Base-by-base conservation (phyloP, 1,140 invertebrate genomes). In the Drosophila albomicans region DNA sequence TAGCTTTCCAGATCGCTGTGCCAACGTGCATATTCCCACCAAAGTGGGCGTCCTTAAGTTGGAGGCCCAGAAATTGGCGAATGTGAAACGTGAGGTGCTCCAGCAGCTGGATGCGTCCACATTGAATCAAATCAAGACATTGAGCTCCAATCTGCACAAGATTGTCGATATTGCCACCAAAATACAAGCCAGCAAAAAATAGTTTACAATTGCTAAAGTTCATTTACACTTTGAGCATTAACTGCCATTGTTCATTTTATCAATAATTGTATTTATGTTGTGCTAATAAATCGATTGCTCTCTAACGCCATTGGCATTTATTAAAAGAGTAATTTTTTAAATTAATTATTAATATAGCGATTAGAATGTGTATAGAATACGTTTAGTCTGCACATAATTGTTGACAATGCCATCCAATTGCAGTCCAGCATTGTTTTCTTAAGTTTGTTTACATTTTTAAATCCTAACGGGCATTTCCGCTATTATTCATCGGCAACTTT, bases 1-100 rank as follows among this genome's bases (percentile, higher is more conserved):
- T 13, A 85, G 84, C 0, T 70, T 67, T 7, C 70, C 81, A 13
- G 93, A 94, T 64, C 81, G 78, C 5, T 92, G 76, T 52, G 93
- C 93, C 1, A 95, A 94, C 69, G 91, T 95, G 1, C 94, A 94
- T 82, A 94, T 95, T 16, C 94, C 94, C 25, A 78, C 95, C 13
- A 63, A 77, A 1, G 92, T 94, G 87, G 94, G 94, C 0, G 78
- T 91, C 1, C 70, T 92, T 5, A 86, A 72, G 1, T 48, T 91
- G 58, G 75, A 87, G n/a, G 79, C 91, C 0, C 61, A 65, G 16
- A 78, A 80, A 11, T 25, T 91, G 1, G 49, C 16, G 1, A 52
- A 75, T 20, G 32, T 91, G 11, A 69, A 81, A 5, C 62, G 68
- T 0, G 81, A 92, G 7, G 71, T 91, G 1, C 58, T 92, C 6